These are phyloP conservation scores for Lampropteryx suffumata DNA, from an alignment of 2,888 invertebrate species.

Conservation along the genomic window DNA sequence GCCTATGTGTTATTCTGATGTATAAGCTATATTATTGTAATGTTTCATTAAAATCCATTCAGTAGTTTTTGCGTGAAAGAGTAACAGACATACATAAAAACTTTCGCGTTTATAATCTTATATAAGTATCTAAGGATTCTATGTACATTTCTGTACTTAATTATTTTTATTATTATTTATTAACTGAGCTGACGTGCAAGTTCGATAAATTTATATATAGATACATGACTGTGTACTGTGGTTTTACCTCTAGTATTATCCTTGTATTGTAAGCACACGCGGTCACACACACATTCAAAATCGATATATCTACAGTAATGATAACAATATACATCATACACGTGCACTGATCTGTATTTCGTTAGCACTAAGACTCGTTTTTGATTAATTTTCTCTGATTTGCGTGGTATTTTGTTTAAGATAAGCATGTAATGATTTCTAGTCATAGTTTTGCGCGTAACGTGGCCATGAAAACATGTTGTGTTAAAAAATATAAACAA, in stretches of 20 bases:
- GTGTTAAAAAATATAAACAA: not conserved
- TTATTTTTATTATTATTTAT: no score
- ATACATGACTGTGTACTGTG: no score
- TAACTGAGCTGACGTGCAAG: no score
- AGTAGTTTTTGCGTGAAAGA: no score
- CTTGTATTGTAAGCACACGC: constrained; percentile 24
- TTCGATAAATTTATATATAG: no score
- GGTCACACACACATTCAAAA: constrained; percentile 21
- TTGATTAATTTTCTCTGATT: not conserved
- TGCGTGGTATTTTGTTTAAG: constrained; percentile 3
- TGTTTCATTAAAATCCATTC: no score
- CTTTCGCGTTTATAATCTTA: no score
- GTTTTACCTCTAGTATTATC: not conserved
- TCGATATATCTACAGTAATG: constrained; percentile 30
- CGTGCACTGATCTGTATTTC: constrained; percentile 2
- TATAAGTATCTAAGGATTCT: no score
- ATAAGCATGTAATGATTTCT: constrained; percentile 4
- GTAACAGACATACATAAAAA: no score
- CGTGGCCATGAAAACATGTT: not conserved
- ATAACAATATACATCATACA: constrained; percentile 3
- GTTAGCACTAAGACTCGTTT: not conserved
- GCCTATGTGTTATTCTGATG: no score
- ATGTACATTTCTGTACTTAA: no score
- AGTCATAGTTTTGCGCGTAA: constrained; percentile 2
- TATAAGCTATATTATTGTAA: no score